A percentile compares a stretch with the other conserved stretches of the same genome.
phyloP scores from a whole-genome alignment of 2,113 vertebrate species.

The Zapornia atra region DNA sequence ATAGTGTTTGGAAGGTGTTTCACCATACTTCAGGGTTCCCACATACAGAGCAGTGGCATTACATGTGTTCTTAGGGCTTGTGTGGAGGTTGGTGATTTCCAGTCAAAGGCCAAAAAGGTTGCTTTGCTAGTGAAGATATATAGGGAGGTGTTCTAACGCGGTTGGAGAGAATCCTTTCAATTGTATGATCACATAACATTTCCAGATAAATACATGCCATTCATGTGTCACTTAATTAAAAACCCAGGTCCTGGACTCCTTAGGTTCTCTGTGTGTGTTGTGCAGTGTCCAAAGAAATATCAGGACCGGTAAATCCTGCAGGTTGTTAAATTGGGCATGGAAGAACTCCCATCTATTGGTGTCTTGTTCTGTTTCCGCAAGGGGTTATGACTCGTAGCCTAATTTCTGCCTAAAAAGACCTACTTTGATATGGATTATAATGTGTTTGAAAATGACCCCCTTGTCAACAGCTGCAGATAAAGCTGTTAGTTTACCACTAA shows the following conservation, averaged over 20 bases:
- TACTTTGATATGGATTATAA: not conserved
- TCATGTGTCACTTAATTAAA: not conserved
- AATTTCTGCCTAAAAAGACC: not conserved
- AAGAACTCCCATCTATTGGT: accelerated
- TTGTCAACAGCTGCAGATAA: not conserved
- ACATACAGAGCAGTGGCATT: accelerated
- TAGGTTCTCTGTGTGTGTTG: not conserved
- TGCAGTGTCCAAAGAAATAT: not conserved
- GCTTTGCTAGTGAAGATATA: no score
- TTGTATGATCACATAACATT: not conserved
- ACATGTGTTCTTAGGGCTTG: not conserved
- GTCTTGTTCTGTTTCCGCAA: not conserved
- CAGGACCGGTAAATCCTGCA: not conserved
- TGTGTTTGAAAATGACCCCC: not conserved
- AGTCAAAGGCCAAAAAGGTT: not conserved
- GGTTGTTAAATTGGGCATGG: not conserved
- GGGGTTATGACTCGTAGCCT: not conserved
- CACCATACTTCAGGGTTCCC: accelerated
- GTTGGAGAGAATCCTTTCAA: not conserved
- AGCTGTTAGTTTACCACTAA: not conserved
- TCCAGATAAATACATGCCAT: not conserved
- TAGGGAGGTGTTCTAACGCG: not conserved
- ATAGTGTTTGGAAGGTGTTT: not conserved
- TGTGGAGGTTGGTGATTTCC: not conserved
- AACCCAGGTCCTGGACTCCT: not conserved